Percentiles rank a stretch among this genome's conserved stretches.
Conservation (phyloP, 1,140 invertebrate genomes). For the Acromyrmex charruanus region DNA sequence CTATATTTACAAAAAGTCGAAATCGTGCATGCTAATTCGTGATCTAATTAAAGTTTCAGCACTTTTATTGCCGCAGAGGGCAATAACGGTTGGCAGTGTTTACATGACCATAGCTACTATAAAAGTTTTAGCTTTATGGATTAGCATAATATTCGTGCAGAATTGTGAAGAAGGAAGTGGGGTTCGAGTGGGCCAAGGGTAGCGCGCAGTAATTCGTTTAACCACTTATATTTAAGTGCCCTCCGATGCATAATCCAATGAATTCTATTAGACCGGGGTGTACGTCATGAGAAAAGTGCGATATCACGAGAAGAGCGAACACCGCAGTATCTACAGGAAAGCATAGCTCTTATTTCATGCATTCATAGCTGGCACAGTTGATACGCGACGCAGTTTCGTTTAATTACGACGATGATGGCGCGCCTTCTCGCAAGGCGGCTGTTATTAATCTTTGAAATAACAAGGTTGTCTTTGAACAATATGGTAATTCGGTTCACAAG, state of each 20-base stretch:
- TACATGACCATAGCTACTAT: constrained; percentile 2
- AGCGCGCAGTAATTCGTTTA: constrained; percentile 69
- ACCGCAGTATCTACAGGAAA: background rate
- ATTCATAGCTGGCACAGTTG: constrained; percentile 4
- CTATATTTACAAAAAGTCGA: constrained; percentile 6
- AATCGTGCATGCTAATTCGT: constrained; percentile 34
- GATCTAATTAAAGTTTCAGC: constrained; percentile 44
- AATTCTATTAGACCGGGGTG: constrained; percentile 68
- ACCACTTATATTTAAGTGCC: constrained; percentile 74
- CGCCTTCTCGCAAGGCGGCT: background rate
- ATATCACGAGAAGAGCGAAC: constrained; percentile 1
- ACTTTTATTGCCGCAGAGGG: background rate
- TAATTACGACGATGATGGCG: constrained; percentile 20
- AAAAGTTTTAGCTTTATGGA: constrained; percentile 48
- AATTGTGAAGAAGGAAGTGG: constrained; percentile 40
- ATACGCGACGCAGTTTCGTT: constrained; percentile 19
- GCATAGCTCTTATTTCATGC: constrained; percentile 45
- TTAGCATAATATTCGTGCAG: constrained; percentile 66
- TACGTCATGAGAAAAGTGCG: constrained; percentile 31
- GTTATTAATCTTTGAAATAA: constrained; percentile 36
- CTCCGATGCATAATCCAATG: constrained; percentile 72
- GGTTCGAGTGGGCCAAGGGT: constrained; percentile 29
- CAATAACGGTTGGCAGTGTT: constrained; percentile 47
- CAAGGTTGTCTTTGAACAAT: constrained; percentile 1
- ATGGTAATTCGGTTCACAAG: constrained; percentile 3